Percentiles rank a stretch among this genome's conserved stretches.
phyloP scores from a whole-genome alignment of 2,113 vertebrate genomes.

The Lamprotornis superbus region DNA sequence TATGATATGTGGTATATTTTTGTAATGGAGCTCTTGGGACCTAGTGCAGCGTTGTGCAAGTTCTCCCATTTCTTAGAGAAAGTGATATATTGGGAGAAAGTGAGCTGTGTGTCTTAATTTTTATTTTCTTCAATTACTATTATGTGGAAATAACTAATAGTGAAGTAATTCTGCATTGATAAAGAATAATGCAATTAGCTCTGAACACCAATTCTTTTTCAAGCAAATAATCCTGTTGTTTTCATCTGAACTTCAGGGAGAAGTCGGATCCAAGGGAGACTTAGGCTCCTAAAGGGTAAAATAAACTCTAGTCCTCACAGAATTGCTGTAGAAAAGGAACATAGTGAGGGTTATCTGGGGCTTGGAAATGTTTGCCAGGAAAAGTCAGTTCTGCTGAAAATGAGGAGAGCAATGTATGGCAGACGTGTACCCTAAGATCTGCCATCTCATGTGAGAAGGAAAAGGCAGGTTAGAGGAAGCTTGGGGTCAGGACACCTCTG shows the following conservation, averaged over 20 bases:
- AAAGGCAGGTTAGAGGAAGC: neutral
- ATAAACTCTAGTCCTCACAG: neutral
- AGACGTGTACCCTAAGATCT: neutral
- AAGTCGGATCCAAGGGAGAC: neutral
- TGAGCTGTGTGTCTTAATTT: constrained; percentile 1
- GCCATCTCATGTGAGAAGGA: neutral
- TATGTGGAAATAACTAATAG: neutral
- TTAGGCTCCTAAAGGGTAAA: neutral
- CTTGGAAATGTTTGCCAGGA: neutral
- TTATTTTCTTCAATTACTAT: neutral
- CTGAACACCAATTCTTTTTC: neutral
- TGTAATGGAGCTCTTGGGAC: neutral
- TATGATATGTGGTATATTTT: neutral
- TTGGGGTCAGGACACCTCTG: neutral
- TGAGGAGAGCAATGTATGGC: neutral
- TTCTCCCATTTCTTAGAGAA: neutral
- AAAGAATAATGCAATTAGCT: neutral
- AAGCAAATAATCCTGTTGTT: neutral
- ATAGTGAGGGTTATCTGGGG: neutral
- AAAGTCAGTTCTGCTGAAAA: neutral
- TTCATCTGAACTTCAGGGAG: neutral
- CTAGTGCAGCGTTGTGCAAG: neutral
- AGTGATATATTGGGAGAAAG: neutral
- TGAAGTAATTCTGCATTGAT: neutral
- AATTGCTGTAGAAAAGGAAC: neutral